Evolutionary conservation across 2,797 vertebrate genomes (phyloP).

Genomic region (Chloroceryle inda): DNA sequence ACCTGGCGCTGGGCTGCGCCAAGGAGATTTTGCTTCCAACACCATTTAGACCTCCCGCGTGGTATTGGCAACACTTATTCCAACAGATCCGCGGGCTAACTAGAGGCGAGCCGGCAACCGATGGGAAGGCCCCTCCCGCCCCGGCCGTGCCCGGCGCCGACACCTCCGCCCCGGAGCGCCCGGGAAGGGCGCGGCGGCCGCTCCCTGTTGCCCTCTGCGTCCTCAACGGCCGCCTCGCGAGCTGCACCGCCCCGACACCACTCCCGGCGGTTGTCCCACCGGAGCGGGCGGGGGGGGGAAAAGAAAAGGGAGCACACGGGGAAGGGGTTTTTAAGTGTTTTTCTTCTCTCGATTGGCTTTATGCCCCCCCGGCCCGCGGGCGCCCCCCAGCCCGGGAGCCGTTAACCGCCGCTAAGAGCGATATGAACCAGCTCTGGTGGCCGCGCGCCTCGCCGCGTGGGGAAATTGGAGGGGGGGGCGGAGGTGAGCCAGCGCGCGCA

Average conservation of each 20-base stretch:
- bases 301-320: no score
- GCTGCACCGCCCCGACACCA: not conserved
- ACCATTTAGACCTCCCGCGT: fast-evolving
- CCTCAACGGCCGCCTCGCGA: no score
- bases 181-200: not conserved
- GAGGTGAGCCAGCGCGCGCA: not conserved
- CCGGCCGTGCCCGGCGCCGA: not conserved
- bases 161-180: not conserved
- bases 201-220: not conserved
- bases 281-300: no score
- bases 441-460: no score
- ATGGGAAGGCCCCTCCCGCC: not conserved
- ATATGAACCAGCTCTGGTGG: no score
- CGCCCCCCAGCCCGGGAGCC: not conserved
- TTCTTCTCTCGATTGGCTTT: not conserved
- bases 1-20: fast-evolving
- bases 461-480: fast-evolving
- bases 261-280: not conserved
- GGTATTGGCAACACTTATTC: no score
- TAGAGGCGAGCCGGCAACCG: not conserved
- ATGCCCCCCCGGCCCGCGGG: no score
- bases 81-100: fast-evolving
- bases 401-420: no score
- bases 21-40: fast-evolving
- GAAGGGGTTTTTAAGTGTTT: not conserved